These are phyloP conservation scores for Cacatua alba DNA, from an alignment of 2,113 vertebrate species.

Conservation along the genomic window DNA sequence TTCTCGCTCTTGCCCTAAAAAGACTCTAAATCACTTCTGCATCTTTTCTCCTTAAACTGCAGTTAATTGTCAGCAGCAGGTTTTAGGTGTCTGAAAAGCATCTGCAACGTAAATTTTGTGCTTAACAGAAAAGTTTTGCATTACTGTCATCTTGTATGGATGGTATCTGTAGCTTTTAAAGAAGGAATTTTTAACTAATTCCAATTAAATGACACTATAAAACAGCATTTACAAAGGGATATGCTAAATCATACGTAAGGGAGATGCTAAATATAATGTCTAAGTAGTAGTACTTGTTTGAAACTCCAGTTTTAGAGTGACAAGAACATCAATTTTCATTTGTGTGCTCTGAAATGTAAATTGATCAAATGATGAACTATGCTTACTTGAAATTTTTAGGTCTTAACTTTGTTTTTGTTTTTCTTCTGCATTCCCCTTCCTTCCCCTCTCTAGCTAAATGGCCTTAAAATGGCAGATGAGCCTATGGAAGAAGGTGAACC, in stretches of 20 bases:
- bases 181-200: background rate
- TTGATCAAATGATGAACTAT: background rate
- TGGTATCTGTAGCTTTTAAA: background rate
- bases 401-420: background rate
- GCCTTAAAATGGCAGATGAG: constrained; percentile 93
- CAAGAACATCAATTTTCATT: background rate
- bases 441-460: constrained; percentile 84
- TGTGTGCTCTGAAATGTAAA: constrained; percentile 9
- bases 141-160: background rate
- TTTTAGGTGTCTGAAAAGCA: background rate
- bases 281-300: constrained; percentile 12
- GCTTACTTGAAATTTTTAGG: background rate
- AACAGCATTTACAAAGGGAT: background rate
- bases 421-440: background rate
- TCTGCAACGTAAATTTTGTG: background rate
- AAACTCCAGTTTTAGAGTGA: background rate
- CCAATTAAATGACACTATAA: background rate
- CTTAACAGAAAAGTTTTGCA: background rate
- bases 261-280: constrained; percentile 30
- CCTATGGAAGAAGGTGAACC: constrained; percentile 95
- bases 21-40: background rate
- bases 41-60: background rate
- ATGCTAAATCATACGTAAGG: background rate
- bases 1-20: background rate
- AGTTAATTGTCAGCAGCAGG: background rate